Conservation (phyloP, 2,888 invertebrate species). For the Eilema depressum region DNA sequence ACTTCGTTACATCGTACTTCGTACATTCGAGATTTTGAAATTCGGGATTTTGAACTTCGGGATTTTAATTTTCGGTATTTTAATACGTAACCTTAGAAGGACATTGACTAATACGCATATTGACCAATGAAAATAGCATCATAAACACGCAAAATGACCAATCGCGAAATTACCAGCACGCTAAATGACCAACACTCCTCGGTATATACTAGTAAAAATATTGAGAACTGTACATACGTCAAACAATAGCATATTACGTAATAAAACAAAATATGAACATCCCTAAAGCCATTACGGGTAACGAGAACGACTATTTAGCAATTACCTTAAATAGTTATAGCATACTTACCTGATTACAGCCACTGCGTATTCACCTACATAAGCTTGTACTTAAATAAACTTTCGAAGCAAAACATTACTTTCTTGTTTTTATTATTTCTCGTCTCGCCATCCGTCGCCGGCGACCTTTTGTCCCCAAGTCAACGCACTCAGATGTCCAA, state of each 20-base stretch:
- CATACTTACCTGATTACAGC: not conserved
- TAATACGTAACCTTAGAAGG: too few species aligned
- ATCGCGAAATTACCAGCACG: too few species aligned
- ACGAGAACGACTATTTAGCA: not conserved
- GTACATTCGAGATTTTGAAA: too few species aligned
- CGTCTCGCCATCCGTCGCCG: not conserved
- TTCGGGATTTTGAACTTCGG: too few species aligned
- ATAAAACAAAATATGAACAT: not conserved
- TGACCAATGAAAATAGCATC: too few species aligned
- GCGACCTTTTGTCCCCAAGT: slow-evolving; percentile 32
- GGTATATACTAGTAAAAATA: not conserved
- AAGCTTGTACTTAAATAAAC: not conserved
- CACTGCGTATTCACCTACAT: not conserved
- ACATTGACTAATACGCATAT: too few species aligned
- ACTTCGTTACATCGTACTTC: too few species aligned
- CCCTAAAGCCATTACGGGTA: not conserved
- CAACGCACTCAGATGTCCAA: slow-evolving; percentile 28
- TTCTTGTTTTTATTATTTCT: not conserved
- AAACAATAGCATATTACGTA: not conserved
- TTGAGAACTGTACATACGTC: not conserved
- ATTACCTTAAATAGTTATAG: not conserved
- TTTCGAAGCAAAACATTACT: not conserved
- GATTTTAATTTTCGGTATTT: too few species aligned
- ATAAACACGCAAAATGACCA: too few species aligned
- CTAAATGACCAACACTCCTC: too few species aligned